phyloP scores from a whole-genome alignment of 2,888 invertebrate genomes.

The Heteromurus nitidus region DNA sequence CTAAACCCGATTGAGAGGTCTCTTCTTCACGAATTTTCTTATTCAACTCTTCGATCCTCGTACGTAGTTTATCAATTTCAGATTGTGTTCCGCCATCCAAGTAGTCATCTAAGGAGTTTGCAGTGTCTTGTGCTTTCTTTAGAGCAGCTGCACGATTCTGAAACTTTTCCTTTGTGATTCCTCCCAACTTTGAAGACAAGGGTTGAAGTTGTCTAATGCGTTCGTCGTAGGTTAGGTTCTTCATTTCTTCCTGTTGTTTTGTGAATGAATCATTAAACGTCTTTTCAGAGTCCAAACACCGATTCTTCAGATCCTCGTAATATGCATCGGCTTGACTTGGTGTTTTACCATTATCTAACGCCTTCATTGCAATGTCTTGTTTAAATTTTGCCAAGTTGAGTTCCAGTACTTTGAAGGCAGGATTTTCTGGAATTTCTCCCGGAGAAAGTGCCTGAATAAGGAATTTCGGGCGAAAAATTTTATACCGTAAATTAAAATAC shows the following conservation, averaged over 20 bases:
- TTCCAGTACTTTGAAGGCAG: conserved; percentile 25
- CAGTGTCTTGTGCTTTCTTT: not conserved
- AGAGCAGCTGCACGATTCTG: not conserved
- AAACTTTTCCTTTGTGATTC: conserved; percentile 17
- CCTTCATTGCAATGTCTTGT: conserved; percentile 9
- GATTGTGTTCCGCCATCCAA: no score
- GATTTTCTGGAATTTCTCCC: conserved; percentile 27
- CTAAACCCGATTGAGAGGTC: no score
- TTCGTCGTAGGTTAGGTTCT: not conserved
- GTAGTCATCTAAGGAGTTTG: no score
- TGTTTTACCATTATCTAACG: not conserved
- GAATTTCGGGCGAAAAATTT: not conserved
- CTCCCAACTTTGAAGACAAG: conserved; percentile 2
- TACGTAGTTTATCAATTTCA: no score
- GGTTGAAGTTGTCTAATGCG: not conserved
- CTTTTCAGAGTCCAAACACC: no score
- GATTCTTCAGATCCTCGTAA: not conserved
- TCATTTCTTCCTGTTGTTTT: no score
- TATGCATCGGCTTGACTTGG: not conserved
- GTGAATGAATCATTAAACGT: no score
- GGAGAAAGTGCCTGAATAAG: not conserved
- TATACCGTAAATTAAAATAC: not conserved
- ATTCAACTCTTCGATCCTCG: no score
- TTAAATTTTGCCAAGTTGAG: not conserved
- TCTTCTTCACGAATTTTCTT: no score